Conservation (phyloP, 1,140 invertebrate genomes). For the Maniola jurtina region DNA sequence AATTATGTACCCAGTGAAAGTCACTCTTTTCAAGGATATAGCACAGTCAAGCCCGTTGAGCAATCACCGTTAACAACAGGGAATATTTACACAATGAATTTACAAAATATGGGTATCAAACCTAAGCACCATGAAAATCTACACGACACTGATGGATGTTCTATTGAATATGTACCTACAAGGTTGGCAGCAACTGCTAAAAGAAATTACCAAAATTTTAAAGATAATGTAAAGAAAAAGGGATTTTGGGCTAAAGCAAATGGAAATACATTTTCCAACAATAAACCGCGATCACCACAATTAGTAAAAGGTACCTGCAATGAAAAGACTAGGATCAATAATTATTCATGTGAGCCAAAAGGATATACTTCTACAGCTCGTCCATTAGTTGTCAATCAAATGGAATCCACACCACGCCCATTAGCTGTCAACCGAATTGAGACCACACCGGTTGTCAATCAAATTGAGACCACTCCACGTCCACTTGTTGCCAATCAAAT, state of each 20-base stretch:
- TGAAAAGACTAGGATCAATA: constrained; percentile 13
- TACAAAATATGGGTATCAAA: constrained; percentile 56
- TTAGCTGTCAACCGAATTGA: too few species aligned
- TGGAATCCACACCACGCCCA: constrained; percentile 1
- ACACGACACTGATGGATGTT: constrained; percentile 58
- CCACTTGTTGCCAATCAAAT: background rate
- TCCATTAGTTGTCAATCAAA: constrained; percentile 9
- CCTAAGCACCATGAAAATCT: constrained; percentile 38
- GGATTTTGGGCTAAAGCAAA: constrained; percentile 72
- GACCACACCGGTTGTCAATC: too few species aligned
- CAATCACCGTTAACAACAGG: constrained; percentile 63
- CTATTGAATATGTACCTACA: constrained; percentile 74
- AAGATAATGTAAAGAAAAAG: constrained; percentile 69
- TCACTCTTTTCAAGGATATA: constrained; percentile 54
- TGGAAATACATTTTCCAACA: constrained; percentile 34
- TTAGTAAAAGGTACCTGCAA: too few species aligned
- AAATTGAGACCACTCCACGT: constrained; percentile 17
- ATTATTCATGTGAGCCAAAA: constrained; percentile 26
- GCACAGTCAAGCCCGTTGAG: constrained; percentile 50
- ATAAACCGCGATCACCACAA: constrained; percentile 2
- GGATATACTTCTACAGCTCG: constrained; percentile 32
- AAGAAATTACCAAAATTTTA: constrained; percentile 74
- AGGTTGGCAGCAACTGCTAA: constrained; percentile 66
- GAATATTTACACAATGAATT: constrained; percentile 65
- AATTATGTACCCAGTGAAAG: constrained; percentile 39